These are phyloP conservation scores for Diadumene lineata DNA, from an alignment of 92 coral and sea anemone genomes.

Conservation along the genomic window DNA sequence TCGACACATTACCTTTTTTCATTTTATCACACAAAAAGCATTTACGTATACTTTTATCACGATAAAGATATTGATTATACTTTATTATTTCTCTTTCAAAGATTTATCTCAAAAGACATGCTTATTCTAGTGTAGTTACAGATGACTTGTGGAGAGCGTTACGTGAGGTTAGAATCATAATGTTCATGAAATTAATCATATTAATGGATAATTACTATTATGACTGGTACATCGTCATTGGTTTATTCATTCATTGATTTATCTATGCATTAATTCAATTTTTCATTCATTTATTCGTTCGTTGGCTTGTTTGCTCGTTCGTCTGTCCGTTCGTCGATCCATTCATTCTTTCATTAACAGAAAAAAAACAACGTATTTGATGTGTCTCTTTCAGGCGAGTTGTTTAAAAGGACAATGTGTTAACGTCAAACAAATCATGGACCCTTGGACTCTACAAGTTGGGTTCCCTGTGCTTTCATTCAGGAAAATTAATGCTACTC, in stretches of 20 bases:
- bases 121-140: conserved; percentile 65
- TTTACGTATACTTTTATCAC: too few relatives aligned
- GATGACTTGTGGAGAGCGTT: conserved; percentile 81
- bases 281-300: too few relatives aligned
- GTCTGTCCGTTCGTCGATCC: too few relatives aligned
- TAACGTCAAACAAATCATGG: conserved; percentile 66
- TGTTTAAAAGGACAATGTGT: conserved; percentile 25
- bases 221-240: background rate
- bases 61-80: too few relatives aligned
- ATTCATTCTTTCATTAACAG: too few relatives aligned
- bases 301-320: too few relatives aligned
- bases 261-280: too few relatives aligned
- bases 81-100: conserved; percentile 25
- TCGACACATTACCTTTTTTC: too few relatives aligned
- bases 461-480: conserved; percentile 86
- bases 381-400: background rate
- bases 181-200: background rate
- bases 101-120: conserved; percentile 66
- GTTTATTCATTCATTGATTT: too few relatives aligned
- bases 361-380: background rate
- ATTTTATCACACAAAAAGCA: too few relatives aligned
- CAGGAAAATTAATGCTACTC: conserved; percentile 15
- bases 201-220: background rate
- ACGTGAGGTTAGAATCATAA: conserved; percentile 60
- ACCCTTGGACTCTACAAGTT: conserved; percentile 87